phyloP scores from a whole-genome alignment of 2,888 invertebrate species.

The Eumerus sabulonum region DNA sequence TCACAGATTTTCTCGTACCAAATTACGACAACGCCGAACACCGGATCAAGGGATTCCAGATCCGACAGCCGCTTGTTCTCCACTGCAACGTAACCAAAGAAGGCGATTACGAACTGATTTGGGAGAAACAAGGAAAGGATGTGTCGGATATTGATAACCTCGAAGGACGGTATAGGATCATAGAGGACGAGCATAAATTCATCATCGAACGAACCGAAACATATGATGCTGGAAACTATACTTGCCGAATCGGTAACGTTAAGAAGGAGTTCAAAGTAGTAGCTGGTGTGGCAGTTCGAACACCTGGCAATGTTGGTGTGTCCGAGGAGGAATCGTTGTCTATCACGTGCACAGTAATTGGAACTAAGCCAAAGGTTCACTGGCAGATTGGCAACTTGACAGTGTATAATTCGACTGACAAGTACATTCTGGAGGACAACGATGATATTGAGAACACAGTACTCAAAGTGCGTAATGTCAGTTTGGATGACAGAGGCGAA shows the following conservation, averaged over 20 bases:
- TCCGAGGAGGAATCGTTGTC: conserved; percentile 89
- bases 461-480: conserved; percentile 82
- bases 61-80: conserved; percentile 70
- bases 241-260: conserved; percentile 79
- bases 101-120: conserved; percentile 23
- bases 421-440: conserved; percentile 78
- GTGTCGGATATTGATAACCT: conserved; percentile 74
- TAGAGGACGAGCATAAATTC: conserved; percentile 74
- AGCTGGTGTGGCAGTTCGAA: conserved; percentile 80
- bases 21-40: conserved; percentile 60
- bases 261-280: conserved; percentile 71
- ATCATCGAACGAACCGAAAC: conserved; percentile 79
- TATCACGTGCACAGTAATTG: conserved; percentile 84
- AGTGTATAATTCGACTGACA: conserved; percentile 74
- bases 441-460: conserved; percentile 80
- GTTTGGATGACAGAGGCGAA: conserved; percentile 83
- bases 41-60: conserved; percentile 69
- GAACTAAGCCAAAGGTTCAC: conserved; percentile 82
- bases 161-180: conserved; percentile 75
- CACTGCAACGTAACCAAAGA: conserved; percentile 71
- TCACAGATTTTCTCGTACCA: conserved; percentile 41
- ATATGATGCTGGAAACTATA: conserved; percentile 83
- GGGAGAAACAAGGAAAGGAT: conserved; percentile 78
- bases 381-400: conserved; percentile 82
- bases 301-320: conserved; percentile 83